Evolutionary conservation across 2,113 vertebrate genomes (phyloP).

Genomic region (Sapayoa aenigma): DNA sequence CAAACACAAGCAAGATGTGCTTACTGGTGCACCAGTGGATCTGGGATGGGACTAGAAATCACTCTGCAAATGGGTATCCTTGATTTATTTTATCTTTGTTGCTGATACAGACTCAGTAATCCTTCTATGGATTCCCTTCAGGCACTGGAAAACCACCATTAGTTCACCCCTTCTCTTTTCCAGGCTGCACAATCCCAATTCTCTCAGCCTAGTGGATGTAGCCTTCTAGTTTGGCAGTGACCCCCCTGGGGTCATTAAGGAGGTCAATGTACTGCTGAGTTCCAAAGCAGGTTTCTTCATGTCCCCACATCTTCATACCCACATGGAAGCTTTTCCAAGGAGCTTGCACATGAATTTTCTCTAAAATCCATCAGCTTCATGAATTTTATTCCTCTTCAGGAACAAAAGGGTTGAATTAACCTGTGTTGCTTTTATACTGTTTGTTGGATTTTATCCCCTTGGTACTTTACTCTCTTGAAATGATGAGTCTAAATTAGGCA

Average conservation of each 20-base stretch:
- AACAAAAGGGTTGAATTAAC: accelerated
- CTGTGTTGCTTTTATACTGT: accelerated
- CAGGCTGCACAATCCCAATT: too few relatives aligned
- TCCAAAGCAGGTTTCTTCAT: not conserved
- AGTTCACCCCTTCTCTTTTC: too few relatives aligned
- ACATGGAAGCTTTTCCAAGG: not conserved
- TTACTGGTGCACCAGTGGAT: not conserved
- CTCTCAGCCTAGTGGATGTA: too few relatives aligned
- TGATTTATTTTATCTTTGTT: not conserved
- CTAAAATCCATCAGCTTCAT: not conserved
- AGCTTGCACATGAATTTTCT: not conserved
- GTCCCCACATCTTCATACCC: not conserved
- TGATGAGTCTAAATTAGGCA: not conserved
- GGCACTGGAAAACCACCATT: not conserved
- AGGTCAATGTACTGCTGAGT: not conserved
- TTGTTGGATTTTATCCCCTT: not conserved
- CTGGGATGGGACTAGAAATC: not conserved
- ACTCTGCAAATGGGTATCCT: not conserved
- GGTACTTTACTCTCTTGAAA: not conserved
- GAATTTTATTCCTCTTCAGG: not conserved
- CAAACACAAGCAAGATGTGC: not conserved
- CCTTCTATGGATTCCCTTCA: not conserved
- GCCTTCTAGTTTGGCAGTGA: not conserved
- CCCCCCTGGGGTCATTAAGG: not conserved
- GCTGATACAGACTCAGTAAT: too few relatives aligned